Conservation (phyloP, 2,888 invertebrate species). For the Blastobasis adustella region DNA sequence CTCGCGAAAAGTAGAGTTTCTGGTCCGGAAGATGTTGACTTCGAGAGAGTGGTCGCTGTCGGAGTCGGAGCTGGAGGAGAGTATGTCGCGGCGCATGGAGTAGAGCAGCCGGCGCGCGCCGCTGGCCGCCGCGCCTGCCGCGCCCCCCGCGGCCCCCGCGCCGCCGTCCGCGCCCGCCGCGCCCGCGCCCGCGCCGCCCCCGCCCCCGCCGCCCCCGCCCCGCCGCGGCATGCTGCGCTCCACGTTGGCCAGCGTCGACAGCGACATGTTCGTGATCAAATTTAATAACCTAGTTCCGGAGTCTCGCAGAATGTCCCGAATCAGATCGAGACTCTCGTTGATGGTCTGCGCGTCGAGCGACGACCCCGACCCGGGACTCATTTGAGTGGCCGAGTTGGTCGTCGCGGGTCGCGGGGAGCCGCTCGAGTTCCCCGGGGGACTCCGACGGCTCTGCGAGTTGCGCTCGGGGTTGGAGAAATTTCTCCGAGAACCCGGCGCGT, state of each 20-base stretch:
- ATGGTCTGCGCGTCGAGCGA: conserved; percentile 55
- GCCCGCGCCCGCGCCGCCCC: conserved; percentile 37
- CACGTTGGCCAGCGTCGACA: conserved; percentile 49
- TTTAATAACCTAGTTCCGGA: conserved; percentile 63
- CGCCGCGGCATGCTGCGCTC: conserved; percentile 38
- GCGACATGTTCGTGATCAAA: conserved; percentile 63
- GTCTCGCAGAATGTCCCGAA: conserved; percentile 63
- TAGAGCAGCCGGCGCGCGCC: conserved; percentile 15
- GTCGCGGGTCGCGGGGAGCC: conserved; percentile 30
- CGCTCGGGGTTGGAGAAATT: conserved; percentile 3
- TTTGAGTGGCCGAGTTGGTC: conserved; percentile 46
- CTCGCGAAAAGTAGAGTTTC: conserved; percentile 49
- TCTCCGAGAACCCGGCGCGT: conserved; percentile 2
- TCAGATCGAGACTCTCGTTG: conserved; percentile 61
- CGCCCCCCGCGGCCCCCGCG: conserved; percentile 12
- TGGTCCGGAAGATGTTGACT: conserved; percentile 57
- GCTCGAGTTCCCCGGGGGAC: conserved; percentile 9
- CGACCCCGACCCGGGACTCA: conserved; percentile 37
- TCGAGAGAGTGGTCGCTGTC: conserved; percentile 58
- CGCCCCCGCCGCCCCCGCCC: conserved; percentile 28
- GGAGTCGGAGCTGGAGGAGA: conserved; percentile 57
- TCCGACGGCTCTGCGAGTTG: background rate
- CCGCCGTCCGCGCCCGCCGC: conserved; percentile 5
- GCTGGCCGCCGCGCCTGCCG: conserved; percentile 2
- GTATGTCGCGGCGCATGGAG: conserved; percentile 36